A percentile compares a stretch with the other conserved stretches of the same genome.
Conservation (phyloP, 1,140 invertebrate species). For the Anagrus nilaparvatae region DNA sequence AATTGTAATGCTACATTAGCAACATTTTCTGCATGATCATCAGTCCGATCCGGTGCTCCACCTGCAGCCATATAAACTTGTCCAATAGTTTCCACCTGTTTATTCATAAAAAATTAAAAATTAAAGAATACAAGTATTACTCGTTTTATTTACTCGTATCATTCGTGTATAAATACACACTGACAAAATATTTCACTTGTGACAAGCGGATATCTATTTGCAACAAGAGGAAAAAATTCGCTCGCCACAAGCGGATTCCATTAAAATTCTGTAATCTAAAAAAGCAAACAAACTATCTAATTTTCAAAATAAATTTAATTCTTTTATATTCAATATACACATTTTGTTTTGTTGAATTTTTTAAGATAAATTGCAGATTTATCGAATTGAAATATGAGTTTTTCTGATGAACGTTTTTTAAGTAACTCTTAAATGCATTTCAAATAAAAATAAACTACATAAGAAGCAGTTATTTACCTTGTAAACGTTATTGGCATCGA, state of each 20-base stretch:
- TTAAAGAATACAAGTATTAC: too few relatives aligned
- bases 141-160: too few relatives aligned
- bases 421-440: too few relatives aligned
- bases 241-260: neutral
- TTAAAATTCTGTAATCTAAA: neutral
- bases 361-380: too few relatives aligned
- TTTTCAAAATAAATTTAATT: too few relatives aligned
- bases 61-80: slow-evolving; percentile 79
- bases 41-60: slow-evolving; percentile 65
- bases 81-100: slow-evolving; percentile 77
- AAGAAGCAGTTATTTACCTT: slow-evolving; percentile 63
- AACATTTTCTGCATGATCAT: slow-evolving; percentile 67
- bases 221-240: too few relatives aligned
- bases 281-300: too few relatives aligned
- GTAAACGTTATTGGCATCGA: slow-evolving; percentile 69
- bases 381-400: too few relatives aligned
- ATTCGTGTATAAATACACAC: neutral
- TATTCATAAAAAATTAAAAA: slow-evolving; percentile 7
- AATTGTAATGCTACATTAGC: slow-evolving; percentile 62
- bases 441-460: too few relatives aligned
- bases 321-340: too few relatives aligned
- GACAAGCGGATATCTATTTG: neutral
- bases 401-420: too few relatives aligned
- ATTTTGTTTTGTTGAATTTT: too few relatives aligned
- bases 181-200: neutral